phyloP scores from a whole-genome alignment of 2,797 vertebrate species.

The Serranus cabrilla region DNA sequence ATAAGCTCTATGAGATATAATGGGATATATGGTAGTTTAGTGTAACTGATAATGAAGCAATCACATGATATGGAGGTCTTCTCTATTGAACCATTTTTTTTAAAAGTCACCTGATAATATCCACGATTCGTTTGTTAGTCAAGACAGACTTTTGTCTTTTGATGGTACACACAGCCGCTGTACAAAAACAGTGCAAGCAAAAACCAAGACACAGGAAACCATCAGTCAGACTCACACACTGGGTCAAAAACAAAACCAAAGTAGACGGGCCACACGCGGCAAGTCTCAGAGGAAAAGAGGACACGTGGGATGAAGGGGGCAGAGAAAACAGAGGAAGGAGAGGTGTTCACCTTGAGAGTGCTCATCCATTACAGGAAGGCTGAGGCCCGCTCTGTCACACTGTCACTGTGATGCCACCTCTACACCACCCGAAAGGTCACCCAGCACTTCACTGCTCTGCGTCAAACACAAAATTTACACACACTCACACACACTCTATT shows the following conservation, averaged over 20 bases:
- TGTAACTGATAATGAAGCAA: constrained; percentile 39
- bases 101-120: background rate
- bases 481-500: constrained; percentile 37
- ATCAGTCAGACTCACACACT: constrained; percentile 40
- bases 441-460: constrained; percentile 73
- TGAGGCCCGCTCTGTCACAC: constrained; percentile 87
- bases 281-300: constrained; percentile 71
- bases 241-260: constrained; percentile 69
- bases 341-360: constrained; percentile 87
- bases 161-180: background rate
- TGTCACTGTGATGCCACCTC: constrained; percentile 86
- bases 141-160: background rate
- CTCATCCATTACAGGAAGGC: constrained; percentile 88
- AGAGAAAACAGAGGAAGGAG: constrained; percentile 62
- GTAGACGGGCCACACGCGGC: constrained; percentile 51
- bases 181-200: constrained; percentile 1
- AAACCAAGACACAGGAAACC: constrained; percentile 32
- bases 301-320: constrained; percentile 63
- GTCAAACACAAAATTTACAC: constrained; percentile 59
- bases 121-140: background rate
- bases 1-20: constrained; percentile 42
- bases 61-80: background rate
- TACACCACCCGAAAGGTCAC: constrained; percentile 86
- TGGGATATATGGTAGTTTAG: constrained; percentile 23
- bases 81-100: background rate